A percentile compares a stretch with the other conserved stretches of the same genome.
phyloP scores from a whole-genome alignment of 2,888 invertebrate species.

The Brassicogethes aeneus region DNA sequence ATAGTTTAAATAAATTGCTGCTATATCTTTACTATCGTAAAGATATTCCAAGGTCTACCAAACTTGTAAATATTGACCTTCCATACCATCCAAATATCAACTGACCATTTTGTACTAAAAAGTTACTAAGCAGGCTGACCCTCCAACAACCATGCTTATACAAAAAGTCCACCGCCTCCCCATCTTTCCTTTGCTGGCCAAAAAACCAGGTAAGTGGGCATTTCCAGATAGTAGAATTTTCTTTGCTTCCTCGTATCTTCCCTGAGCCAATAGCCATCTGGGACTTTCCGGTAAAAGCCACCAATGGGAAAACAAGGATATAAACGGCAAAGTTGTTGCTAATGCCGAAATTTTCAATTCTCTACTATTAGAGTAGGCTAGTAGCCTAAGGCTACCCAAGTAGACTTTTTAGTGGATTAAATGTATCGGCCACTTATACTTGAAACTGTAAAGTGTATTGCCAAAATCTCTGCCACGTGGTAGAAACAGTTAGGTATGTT shows the following conservation, averaged over 20 bases:
- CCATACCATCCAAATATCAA: no score
- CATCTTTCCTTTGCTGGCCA: slow-evolving; percentile 68
- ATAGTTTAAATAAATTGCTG: no score
- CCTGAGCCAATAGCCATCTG: slow-evolving; percentile 71
- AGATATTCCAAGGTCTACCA: no score
- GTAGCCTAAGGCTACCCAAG: no score
- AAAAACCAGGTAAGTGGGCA: slow-evolving; percentile 72
- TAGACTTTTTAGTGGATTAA: no score
- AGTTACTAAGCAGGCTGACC: slow-evolving; percentile 70
- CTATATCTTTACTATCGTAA: no score
- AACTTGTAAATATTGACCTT: no score
- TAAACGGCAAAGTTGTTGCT: slow-evolving; percentile 68
- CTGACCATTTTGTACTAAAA: slow-evolving; percentile 58
- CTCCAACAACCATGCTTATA: slow-evolving; percentile 72
- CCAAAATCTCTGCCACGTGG: no score
- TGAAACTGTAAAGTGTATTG: no score
- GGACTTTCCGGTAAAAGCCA: slow-evolving; percentile 72
- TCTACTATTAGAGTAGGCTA: no score
- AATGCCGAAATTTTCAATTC: slow-evolving; percentile 73
- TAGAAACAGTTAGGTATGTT: no score
- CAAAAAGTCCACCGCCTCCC: slow-evolving; percentile 73
- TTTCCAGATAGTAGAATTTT: slow-evolving; percentile 63
- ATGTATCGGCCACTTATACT: no score
- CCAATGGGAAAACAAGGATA: slow-evolving; percentile 64
- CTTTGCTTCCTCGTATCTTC: slow-evolving; percentile 64